phyloP scores from a whole-genome alignment of 53 echinoderm and acorn worm genomes.

The Henricia sp. region DNA sequence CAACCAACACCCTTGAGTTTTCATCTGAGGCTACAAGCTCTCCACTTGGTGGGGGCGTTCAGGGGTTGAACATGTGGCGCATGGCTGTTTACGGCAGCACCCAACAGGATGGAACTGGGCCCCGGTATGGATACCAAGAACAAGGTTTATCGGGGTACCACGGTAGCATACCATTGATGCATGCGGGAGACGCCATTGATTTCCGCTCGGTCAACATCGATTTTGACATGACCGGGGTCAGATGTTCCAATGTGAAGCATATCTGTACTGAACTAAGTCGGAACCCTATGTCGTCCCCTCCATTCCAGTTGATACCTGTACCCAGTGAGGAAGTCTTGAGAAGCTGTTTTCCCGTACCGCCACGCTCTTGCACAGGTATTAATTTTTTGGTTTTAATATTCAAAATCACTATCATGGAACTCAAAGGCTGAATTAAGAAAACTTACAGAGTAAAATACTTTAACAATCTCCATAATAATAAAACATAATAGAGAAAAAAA shows the following conservation, averaged over 20 bases:
- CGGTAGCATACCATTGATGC: constrained; percentile 67
- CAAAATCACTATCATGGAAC: background rate
- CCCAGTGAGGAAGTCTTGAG: constrained; percentile 82
- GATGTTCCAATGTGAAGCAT: constrained; percentile 69
- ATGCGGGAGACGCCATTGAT: constrained; percentile 68
- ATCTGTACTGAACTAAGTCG: constrained; percentile 88
- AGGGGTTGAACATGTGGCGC: constrained; percentile 77
- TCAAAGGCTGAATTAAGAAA: background rate
- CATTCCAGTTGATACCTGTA: constrained; percentile 70
- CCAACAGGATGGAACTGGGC: constrained; percentile 75
- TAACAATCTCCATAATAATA: too few relatives aligned
- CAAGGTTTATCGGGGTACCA: constrained; percentile 79
- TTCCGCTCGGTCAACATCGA: constrained; percentile 63
- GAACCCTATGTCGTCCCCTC: constrained; percentile 65
- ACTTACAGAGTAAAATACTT: background rate
- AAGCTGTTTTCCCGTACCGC: constrained; percentile 83
- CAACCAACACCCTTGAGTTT: constrained; percentile 46
- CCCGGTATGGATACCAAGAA: constrained; percentile 65
- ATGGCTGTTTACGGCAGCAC: constrained; percentile 75
- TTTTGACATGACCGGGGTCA: constrained; percentile 86
- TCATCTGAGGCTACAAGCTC: constrained; percentile 45
- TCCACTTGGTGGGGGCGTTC: constrained; percentile 29
- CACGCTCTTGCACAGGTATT: constrained; percentile 71
- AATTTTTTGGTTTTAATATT: background rate
- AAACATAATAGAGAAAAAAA: too few relatives aligned